Percentiles rank a stretch among this genome's conserved stretches.
Conservation (phyloP, 2,797 vertebrate species). For the Sebastes diploproa region DNA sequence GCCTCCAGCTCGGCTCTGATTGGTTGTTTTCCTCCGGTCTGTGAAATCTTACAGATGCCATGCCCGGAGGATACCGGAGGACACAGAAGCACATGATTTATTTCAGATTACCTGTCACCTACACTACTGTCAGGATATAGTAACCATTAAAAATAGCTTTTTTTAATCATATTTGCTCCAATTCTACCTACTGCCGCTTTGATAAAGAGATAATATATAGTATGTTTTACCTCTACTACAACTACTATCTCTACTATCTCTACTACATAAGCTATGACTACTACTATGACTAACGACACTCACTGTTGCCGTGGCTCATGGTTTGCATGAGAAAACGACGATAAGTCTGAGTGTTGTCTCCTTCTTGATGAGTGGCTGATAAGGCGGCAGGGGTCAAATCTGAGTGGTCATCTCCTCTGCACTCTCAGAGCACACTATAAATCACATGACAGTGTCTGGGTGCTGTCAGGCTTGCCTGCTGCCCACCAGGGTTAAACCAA, state of each 20-base stretch:
- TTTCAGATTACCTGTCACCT: too few species aligned
- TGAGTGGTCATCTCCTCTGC: conserved; percentile 77
- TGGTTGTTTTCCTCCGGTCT: too few species aligned
- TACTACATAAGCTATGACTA: neutral
- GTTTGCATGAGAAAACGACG: conserved; percentile 50
- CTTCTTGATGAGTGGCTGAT: conserved; percentile 72
- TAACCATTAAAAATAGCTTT: too few species aligned
- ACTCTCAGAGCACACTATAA: conserved; percentile 67
- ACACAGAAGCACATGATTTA: too few species aligned
- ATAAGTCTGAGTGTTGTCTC: conserved; percentile 63
- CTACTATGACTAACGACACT: neutral
- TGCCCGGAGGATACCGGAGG: fast-evolving
- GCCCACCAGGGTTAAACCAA: conserved; percentile 85
- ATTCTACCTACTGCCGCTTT: too few species aligned
- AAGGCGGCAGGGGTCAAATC: conserved; percentile 72
- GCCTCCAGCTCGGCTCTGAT: too few species aligned
- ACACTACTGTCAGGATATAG: too few species aligned
- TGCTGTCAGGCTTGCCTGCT: conserved; percentile 74
- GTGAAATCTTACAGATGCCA: too few species aligned
- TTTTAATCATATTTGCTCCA: too few species aligned
- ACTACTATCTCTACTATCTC: neutral
- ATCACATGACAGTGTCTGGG: conserved; percentile 78
- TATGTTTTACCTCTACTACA: neutral
- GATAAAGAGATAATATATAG: neutral
- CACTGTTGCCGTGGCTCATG: neutral